These are phyloP conservation scores for Aphelenchoides fujianensis DNA, from an alignment of 1,140 invertebrate genomes.

Conservation along the genomic window DNA sequence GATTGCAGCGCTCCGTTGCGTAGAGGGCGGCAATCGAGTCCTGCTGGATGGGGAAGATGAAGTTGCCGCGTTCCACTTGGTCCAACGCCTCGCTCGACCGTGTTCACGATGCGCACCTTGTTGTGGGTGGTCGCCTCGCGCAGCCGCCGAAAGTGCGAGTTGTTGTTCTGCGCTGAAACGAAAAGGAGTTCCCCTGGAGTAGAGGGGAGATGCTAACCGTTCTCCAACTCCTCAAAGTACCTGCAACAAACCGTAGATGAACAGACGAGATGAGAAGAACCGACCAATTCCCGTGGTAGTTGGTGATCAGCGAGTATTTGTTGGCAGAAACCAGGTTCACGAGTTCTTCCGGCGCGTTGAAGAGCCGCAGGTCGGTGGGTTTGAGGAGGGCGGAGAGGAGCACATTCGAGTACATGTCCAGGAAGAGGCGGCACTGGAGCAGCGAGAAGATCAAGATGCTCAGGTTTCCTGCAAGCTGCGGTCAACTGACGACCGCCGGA, in stretches of 20 bases:
- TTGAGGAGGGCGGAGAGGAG: slow-evolving; percentile 35
- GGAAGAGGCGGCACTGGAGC: slow-evolving; percentile 38
- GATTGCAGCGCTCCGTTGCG: slow-evolving; percentile 30
- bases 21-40: slow-evolving; percentile 33
- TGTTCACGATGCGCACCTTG: slow-evolving; percentile 28
- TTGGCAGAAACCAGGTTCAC: slow-evolving; percentile 31
- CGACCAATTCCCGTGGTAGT: slow-evolving; percentile 42
- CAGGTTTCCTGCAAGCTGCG: slow-evolving; percentile 39
- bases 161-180: slow-evolving; percentile 4
- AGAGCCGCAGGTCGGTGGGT: slow-evolving; percentile 29
- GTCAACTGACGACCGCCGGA: neutral
- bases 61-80: slow-evolving; percentile 27
- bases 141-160: slow-evolving; percentile 19
- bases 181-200: slow-evolving; percentile 25
- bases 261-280: too few species aligned
- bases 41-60: slow-evolving; percentile 41
- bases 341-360: slow-evolving; percentile 35
- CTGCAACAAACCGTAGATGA: slow-evolving; percentile 9
- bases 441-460: slow-evolving; percentile 36
- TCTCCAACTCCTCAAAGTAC: slow-evolving; percentile 40
- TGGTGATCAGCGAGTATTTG: slow-evolving; percentile 34
- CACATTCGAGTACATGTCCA: slow-evolving; percentile 33
- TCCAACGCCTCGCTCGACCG: slow-evolving; percentile 32
- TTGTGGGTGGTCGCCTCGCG: slow-evolving; percentile 33
- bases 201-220: slow-evolving; percentile 30